Evolutionary conservation across 2,113 vertebrate species (phyloP).

Genomic region (Trichomycterus rosablanca): DNA sequence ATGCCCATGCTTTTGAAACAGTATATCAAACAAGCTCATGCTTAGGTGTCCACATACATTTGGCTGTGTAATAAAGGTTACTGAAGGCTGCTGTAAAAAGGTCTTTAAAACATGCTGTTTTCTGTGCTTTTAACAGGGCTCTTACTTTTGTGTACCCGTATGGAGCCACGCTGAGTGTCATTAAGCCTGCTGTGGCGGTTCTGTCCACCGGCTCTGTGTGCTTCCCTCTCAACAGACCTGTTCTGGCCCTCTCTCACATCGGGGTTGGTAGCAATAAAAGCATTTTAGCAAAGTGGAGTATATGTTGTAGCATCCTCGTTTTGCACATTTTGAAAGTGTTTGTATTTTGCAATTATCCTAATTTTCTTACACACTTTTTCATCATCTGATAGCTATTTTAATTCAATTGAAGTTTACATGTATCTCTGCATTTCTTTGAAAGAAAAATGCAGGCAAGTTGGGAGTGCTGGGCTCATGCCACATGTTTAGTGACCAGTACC

Average conservation of each 20-base stretch:
- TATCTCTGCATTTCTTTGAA: conserved; percentile 26
- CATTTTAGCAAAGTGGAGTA: no score
- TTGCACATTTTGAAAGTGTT: background rate
- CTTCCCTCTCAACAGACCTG: conserved; percentile 90
- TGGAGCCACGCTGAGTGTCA: conserved; percentile 88
- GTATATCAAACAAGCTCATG: no score
- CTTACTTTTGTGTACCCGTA: conserved; percentile 92
- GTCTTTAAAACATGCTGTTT: background rate
- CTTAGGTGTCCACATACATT: no score
- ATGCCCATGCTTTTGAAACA: no score
- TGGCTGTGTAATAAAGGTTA: no score
- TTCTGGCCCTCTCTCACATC: conserved; percentile 84
- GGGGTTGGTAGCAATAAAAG: no score
- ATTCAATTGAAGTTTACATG: no score
- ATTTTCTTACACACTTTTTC: no score
- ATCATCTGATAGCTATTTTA: no score
- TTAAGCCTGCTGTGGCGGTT: conserved; percentile 86
- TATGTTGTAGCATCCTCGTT: background rate
- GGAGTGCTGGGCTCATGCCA: conserved; percentile 90
- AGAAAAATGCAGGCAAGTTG: conserved; percentile 79
- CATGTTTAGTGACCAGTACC: conserved; percentile 94
- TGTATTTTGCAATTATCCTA: no score
- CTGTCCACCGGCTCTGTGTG: conserved; percentile 93
- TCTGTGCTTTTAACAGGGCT: conserved; percentile 63
- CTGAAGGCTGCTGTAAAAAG: no score